Evolutionary conservation across 2,113 vertebrate genomes (phyloP), one percentile per base, ranked within the genome.

Genomic region (Prionailurus viverrinus): DNA sequence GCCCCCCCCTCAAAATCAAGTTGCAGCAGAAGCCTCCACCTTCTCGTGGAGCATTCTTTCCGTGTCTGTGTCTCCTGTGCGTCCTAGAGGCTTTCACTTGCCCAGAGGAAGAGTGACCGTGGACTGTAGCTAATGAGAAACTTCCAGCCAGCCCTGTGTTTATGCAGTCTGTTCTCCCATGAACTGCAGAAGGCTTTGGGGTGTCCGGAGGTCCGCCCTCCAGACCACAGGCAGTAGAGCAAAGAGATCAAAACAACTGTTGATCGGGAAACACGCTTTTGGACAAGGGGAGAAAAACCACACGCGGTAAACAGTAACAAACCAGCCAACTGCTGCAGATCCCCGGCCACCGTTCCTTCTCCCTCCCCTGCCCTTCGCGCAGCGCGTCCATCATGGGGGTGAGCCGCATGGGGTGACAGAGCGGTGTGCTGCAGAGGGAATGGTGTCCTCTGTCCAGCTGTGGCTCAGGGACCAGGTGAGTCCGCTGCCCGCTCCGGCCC

Each of bases 361-460:
- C 33, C 18, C 16, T 1, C 45, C 4, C 0, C 0, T 0, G 39
- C 0, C 0, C 14, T 33, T n/a, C 51, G 69, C 61, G 25, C 9
- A 19, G 25, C 7, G 7, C 1, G 0, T 7, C n/a, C 39, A 7
- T 4, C 25, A 1, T 0, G 4, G 5, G 13, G 5, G 51, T 1
- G n/a, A 71, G 29, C 33, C 53, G 36, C 8, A 18, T 5, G 39
- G 31, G n/a, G 27, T 4, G 7, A 39, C 2, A 14, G 41, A 66
- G n/a, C 39, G 61, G 36, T 14, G 5, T 39, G 4, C 33, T 19
- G 58, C 61, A 68, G 13, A 76, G 76, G 41, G 7, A 16, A 31
- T 66, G 25, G 21, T 13, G 3, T 29, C 55, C 29, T 53, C 36
- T 5, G 3, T 18, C 29, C 2, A 1, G 21, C 79, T 36, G 55